Base-by-base conservation (phyloP, 2,113 vertebrate species). In the Antigone vipio region DNA sequence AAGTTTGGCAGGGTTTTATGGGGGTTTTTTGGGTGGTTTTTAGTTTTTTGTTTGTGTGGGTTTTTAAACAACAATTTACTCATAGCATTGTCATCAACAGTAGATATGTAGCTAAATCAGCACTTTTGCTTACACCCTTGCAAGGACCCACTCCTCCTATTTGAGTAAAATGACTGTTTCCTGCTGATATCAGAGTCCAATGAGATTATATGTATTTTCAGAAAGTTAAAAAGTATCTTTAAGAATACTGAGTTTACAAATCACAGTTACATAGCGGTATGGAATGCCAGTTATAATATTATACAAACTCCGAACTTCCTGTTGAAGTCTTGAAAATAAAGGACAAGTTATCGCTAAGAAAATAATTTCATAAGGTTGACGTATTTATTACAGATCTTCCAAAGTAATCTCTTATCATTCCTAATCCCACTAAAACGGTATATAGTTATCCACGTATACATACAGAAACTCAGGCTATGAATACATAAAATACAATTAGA, bases 311-410 rank as follows among this genome's bases (percentile, higher is more conserved):
- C 34, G 45, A 88, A 93, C 52, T 80, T 84, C 40, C 71, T 34
- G 22, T 15, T 85, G 21, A 88, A 47, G 40, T 40, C 56, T 55
- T 88, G 50, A 59, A 95, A 92, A 76, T 26, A 60, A 64, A 82
- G n/a, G 12, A 38, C 24, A 63, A 18, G 5, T 67, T 62, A 88
- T 29, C 34, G 13, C 23, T 56, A 85, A 56, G 52, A 96, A 75
- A 88, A 62, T 73, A 2, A 38, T 69, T 67, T 86, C 45, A 3
- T 10, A 62, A 92, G 47, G 26, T 47, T 96, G 88, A 78, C 73
- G 49, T 45, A 79, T 72, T 94, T 94, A 95, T 91, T 91, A 92
- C 62, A 89, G 56, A 94, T 95, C 79, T 97, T 95, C 58, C 66
- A 88, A 93, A 85, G 27, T 23, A 29, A 63, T 38, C 24, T 88